Evolutionary conservation across 1,140 invertebrate genomes (phyloP), one percentile per base, ranked within the genome.

Genomic region (Thrips palmi): DNA sequence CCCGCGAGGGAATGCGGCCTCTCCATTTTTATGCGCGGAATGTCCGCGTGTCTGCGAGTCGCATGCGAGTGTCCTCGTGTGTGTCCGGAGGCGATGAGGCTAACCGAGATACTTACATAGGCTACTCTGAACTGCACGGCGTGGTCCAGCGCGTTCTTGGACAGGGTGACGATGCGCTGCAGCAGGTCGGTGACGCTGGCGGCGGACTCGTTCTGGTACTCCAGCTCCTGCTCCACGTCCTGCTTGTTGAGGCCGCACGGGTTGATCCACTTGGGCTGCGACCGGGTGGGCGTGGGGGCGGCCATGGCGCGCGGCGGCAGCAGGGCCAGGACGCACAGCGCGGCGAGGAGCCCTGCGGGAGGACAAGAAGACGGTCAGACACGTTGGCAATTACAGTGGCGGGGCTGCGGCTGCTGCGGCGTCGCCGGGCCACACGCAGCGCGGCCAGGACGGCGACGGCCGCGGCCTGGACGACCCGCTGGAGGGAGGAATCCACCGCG

Each of bases 91-190:
- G n/a, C n/a, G 39, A 50, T 47, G 24, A 45, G 28, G 27, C 38
- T 45, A 19, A n/a, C 28, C 29, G 19, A 19, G 24, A 31, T 52
- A 68, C 67, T 68, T 50, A 69, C 67, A 48, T 59, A 68, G 34
- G 58, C 49, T 6, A 60, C 58, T 37, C 57, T 52, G 45, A 65
- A 65, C 30, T 49, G 47, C 33, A 58, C 46, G 3, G 60, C 60
- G 40, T 65, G 57, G 37, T 43, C 45, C 1, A 60, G 48, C 1
- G 65, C 65, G 1, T 52, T 62, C 42, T 50, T 58, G 11, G 65
- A 61, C 43, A 61, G 55, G 33, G 59, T 45, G 22, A 62, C 47
- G 30, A 68, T 58, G 44, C 56, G 53, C 3, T 48, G 46, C 3
- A 68, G 45, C 11, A 66, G 49, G 8, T 50, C 47, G 12, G 41